Base-by-base conservation (phyloP, 2,888 invertebrate species). In the Elgonia sp. region DNA sequence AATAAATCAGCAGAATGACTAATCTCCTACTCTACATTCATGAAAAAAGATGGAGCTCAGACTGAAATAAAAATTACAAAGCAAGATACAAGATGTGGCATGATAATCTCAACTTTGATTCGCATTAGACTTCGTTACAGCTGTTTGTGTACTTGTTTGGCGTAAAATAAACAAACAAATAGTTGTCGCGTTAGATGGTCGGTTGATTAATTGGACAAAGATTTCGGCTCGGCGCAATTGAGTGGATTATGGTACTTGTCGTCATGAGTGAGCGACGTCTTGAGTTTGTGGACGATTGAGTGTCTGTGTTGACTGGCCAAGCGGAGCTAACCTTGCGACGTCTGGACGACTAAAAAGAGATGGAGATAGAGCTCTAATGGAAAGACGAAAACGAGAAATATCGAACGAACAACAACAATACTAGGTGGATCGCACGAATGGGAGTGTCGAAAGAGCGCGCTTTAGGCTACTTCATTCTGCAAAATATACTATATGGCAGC, bases 321-420 rank as follows among this genome's bases (percentile, higher is more conserved):
- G 77, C 69, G 70, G 10, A 57, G 70, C 83, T 84, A 82, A 88
- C 85, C 88, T 88, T 88, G 82, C 83, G 85, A 81, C 77, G 86
- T 88, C 81, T 77, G 69, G 76, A 62, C 65, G 79, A 75, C 65
- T 89, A 75, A 75, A 87, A 73, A 87, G 80, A 83, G 75, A 87
- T 20, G 53, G 72, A 57, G 76, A 79, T 77, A 83, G n/a, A n/a
- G 65, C 72, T 83, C 77, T 77, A 77, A 77, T 82, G 77, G 63
- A 84, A 69, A 79, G 85, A 85, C 83, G 82, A 85, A 87, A 84
- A 86, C 83, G 83, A 87, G 73, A 87, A 87, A 84, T 79, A 80
- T 80, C 72, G 69, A 80, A 80, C 75, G 80, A 60, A 70, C 55
- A 70, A 84, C 42, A 72, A 81, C 67, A 85, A 85, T 67, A 80